A percentile compares a stretch with the other conserved stretches of the same genome.
phyloP scores from a whole-genome alignment of 2,888 invertebrate species.

The Lobophora halterata region DNA sequence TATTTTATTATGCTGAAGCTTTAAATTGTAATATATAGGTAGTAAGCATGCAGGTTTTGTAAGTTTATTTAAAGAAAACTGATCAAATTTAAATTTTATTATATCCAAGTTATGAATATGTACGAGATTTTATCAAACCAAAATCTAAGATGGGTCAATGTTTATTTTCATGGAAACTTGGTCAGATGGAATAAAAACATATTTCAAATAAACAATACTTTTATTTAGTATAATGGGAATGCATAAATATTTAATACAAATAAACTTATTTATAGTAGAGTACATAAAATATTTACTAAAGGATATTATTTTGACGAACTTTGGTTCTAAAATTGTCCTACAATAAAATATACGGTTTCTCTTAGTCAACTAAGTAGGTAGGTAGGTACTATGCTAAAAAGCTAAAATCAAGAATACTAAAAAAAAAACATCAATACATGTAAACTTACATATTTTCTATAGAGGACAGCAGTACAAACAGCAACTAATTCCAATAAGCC shows the following conservation, averaged over 20 bases:
- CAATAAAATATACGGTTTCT: no score
- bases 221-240: slow-evolving; percentile 27
- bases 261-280: neutral
- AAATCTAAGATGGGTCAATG: slow-evolving; percentile 52
- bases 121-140: slow-evolving; percentile 76
- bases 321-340: no score
- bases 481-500: no score
- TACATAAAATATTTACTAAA: no score
- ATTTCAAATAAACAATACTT: slow-evolving; percentile 38
- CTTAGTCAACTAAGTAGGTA: no score
- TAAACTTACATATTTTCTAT: no score
- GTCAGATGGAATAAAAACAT: slow-evolving; percentile 47
- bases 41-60: slow-evolving; percentile 77
- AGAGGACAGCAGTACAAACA: no score
- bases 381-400: no score
- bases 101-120: slow-evolving; percentile 76
- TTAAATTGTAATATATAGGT: slow-evolving; percentile 78
- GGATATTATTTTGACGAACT: neutral
- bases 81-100: slow-evolving; percentile 75
- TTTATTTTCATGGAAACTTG: slow-evolving; percentile 51
- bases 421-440: no score
- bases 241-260: slow-evolving; percentile 4
- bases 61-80: slow-evolving; percentile 75
- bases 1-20: slow-evolving; percentile 78
- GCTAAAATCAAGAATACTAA: no score